Percentiles rank a stretch among this genome's conserved stretches.
phyloP scores from a whole-genome alignment of 2,888 invertebrate species.

The Diachrysia chrysitis region DNA sequence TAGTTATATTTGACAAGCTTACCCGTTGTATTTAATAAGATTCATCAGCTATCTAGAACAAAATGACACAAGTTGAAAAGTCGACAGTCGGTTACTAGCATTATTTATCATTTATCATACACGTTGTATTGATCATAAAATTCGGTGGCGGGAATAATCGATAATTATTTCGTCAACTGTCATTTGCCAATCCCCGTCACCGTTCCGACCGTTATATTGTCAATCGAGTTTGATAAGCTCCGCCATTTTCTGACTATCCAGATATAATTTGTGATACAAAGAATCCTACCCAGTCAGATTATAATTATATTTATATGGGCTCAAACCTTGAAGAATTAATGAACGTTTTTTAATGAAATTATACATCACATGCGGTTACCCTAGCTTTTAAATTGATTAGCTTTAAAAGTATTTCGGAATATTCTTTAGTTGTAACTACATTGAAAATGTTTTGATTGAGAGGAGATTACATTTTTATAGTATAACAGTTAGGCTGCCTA shows the following conservation, averaged over 20 bases:
- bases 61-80: not conserved
- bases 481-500: not conserved
- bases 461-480: not conserved
- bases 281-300: slow-evolving; percentile 13
- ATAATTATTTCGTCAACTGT: slow-evolving; percentile 24
- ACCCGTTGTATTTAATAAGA: not conserved
- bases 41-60: slow-evolving; percentile 10
- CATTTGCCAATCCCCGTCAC: slow-evolving; percentile 52
- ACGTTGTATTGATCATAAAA: slow-evolving; percentile 22
- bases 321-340: slow-evolving; percentile 29
- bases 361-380: slow-evolving; percentile 47
- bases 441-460: slow-evolving; percentile 18
- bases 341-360: slow-evolving; percentile 18
- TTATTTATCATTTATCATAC: slow-evolving; percentile 21
- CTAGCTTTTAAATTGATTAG: slow-evolving; percentile 41
- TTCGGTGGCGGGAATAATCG: slow-evolving; percentile 17
- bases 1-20: slow-evolving; percentile 3
- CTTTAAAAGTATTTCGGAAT: slow-evolving; percentile 45
- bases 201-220: slow-evolving; percentile 31
- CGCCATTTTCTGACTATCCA: slow-evolving; percentile 53
- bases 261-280: slow-evolving; percentile 37
- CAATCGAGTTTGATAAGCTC: slow-evolving; percentile 26
- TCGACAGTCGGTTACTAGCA: slow-evolving; percentile 51
- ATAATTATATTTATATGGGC: slow-evolving; percentile 20
- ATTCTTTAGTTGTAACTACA: slow-evolving; percentile 34